Conservation (phyloP, 2,888 invertebrate genomes). For the Perizoma affinitatum region DNA sequence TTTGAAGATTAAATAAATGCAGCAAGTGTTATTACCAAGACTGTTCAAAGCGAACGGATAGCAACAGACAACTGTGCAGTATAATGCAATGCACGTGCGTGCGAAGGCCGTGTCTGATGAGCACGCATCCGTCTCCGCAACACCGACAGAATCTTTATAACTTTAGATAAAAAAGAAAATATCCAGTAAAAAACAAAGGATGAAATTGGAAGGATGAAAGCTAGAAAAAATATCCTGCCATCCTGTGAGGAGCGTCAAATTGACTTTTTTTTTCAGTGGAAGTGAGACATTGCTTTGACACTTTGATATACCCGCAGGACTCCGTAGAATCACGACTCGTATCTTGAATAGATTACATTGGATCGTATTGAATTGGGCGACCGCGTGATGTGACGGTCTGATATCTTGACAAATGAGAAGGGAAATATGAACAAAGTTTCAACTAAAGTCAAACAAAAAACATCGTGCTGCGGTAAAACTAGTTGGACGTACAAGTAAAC, state of each 20-base stretch:
- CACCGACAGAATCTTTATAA: constrained; percentile 65
- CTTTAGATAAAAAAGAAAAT: constrained; percentile 51
- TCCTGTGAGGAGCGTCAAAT: constrained; percentile 56
- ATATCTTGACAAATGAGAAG: constrained; percentile 16
- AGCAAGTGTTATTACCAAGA: constrained; percentile 7
- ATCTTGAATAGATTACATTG: constrained; percentile 62
- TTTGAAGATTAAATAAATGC: constrained; percentile 16
- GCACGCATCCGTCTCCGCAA: constrained; percentile 59
- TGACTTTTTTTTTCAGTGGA: constrained; percentile 58
- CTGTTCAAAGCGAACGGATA: constrained; percentile 38
- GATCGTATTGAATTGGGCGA: constrained; percentile 37
- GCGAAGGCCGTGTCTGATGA: constrained; percentile 59
- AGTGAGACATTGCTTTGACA: constrained; percentile 46
- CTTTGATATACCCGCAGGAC: constrained; percentile 57
- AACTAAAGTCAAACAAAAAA: background rate
- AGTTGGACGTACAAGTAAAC: background rate
- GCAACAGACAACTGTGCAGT: constrained; percentile 52
- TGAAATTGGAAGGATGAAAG: constrained; percentile 49
- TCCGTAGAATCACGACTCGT: constrained; percentile 55
- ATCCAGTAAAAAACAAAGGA: constrained; percentile 45
- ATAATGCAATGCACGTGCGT: constrained; percentile 67
- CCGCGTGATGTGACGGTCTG: constrained; percentile 17
- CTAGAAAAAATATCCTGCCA: constrained; percentile 52
- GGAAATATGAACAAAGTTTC: background rate
- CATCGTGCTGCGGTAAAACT: background rate